Evolutionary conservation across 1,140 invertebrate species (phyloP), one percentile per base, ranked within the genome.

Genomic region (Ceratitis capitata): DNA sequence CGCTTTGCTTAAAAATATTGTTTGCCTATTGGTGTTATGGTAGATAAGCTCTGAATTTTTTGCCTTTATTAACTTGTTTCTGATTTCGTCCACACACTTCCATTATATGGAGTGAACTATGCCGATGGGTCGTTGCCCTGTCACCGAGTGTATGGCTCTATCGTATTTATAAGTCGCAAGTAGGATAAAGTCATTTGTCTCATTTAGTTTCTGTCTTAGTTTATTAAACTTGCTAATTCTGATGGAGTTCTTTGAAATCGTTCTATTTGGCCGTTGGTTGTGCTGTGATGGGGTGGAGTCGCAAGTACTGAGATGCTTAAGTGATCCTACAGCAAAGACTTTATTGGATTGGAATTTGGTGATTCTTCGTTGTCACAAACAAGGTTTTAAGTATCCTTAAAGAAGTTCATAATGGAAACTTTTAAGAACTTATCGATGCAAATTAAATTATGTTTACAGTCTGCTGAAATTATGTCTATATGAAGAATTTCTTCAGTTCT

Each of bases 361-460:
- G 53, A 58, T 26, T 58, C 26, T 26, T 64, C 83, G 10, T 61
- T 61, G 45, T 64, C 53, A 26, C 14, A 84, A 61, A 61, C 39
- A 23, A 84, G 58, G 39, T 19, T 84, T 47, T 45, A 26, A 26
- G 58, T 64, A 9, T 42, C n/a, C 9, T 39, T 39, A 47, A 56
- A 84, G 39, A 61, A 16, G 32, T 64, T 84, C n/a, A 84, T 84
- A 45, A 84, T 39, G 2, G 83, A 35, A 26, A 84, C 64, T 45
- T 84, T 84, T 12, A 58, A 84, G 32, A 84, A 53, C 32, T 64
- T 69, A 16, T 84, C 35, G 7, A 84, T 16, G 32, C 39, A 69
- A 19, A 42, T 84, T 64, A 64, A 45, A n/a, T 64, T 64, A 47
- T 64, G 64, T 53, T 84, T 56, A 42, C 23, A 19, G 42, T 78